Percentiles rank a stretch among this genome's conserved stretches.
phyloP scores from a whole-genome alignment of 2,797 vertebrate species.

The Aldrovandia affinis region DNA sequence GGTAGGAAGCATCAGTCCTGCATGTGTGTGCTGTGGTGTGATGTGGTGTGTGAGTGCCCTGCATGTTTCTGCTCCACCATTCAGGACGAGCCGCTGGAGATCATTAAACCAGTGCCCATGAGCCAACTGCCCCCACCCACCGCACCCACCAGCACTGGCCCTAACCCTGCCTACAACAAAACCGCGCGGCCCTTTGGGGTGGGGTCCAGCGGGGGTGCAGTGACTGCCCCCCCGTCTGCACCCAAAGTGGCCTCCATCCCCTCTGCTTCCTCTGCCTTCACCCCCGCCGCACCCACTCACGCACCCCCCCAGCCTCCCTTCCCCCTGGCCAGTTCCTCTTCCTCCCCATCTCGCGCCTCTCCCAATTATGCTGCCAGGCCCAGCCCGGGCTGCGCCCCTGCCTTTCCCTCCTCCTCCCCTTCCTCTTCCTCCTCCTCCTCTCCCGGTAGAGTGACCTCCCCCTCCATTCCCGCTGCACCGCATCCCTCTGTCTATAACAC shows the following conservation, averaged over 20 bases:
- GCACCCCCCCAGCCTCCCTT: conserved; percentile 55
- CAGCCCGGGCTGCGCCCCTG: conserved; percentile 10
- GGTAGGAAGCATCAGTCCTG: conserved; percentile 20
- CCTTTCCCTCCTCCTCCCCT: conserved; percentile 35
- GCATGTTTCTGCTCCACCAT: conserved; percentile 60
- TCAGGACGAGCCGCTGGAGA: conserved; percentile 77
- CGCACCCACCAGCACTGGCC: conserved; percentile 54
- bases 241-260: conserved; percentile 82
- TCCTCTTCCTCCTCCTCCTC: conserved; percentile 53
- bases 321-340: conserved; percentile 47
- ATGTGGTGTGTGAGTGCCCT: conserved; percentile 59
- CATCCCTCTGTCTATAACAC: conserved; percentile 70
- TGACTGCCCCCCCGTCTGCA: conserved; percentile 48
- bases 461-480: conserved; percentile 71
- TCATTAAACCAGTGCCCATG: conserved; percentile 83
- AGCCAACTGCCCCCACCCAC: conserved; percentile 58
- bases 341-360: conserved; percentile 29
- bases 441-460: conserved; percentile 64
- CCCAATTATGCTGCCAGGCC: conserved; percentile 47
- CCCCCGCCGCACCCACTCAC: conserved; percentile 65
- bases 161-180: conserved; percentile 77
- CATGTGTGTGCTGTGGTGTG: conserved; percentile 54
- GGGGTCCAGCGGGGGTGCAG: not conserved
- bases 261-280: conserved; percentile 78
- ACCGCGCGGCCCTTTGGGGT: conserved; percentile 77